Percentiles rank a stretch among this genome's conserved stretches.
Conservation (phyloP, 2,797 vertebrate genomes). For the Helarctos malayanus region DNA sequence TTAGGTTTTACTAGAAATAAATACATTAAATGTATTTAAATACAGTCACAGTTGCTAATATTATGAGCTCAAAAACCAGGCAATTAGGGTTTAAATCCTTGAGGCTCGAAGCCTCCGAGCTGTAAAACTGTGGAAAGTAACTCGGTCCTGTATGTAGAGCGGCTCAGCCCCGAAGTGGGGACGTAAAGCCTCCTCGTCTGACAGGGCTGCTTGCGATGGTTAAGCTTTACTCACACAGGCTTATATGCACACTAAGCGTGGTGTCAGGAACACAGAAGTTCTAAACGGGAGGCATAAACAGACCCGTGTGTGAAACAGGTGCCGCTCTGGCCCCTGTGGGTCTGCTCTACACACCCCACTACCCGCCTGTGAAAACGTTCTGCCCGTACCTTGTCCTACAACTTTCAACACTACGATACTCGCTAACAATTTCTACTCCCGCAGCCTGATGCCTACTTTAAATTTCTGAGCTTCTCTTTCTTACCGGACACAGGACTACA, state of each 20-base stretch:
- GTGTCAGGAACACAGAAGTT: fast-evolving
- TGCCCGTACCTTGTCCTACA: background rate
- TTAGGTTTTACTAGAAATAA: background rate
- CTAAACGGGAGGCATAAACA: background rate
- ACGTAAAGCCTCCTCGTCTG: background rate
- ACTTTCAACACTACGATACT: background rate
- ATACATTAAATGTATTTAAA: background rate
- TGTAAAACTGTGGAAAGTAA: background rate
- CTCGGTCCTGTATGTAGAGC: background rate
- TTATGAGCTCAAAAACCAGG: background rate
- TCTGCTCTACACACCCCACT: background rate
- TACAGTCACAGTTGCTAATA: fast-evolving
- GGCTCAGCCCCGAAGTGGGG: background rate
- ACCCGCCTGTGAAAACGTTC: background rate
- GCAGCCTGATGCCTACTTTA: background rate
- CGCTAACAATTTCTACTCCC: too few relatives aligned
- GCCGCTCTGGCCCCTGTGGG: background rate
- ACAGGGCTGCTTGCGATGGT: background rate
- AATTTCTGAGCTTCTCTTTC: background rate
- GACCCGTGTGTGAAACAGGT: background rate
- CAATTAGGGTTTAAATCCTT: background rate
- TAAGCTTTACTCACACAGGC: background rate
- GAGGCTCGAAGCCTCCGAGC: background rate
- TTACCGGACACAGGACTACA: background rate
- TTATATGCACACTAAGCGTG: fast-evolving